These are phyloP conservation scores for Myotis davidii DNA, from an alignment of 2,113 vertebrate genomes.

Conservation along the genomic window DNA sequence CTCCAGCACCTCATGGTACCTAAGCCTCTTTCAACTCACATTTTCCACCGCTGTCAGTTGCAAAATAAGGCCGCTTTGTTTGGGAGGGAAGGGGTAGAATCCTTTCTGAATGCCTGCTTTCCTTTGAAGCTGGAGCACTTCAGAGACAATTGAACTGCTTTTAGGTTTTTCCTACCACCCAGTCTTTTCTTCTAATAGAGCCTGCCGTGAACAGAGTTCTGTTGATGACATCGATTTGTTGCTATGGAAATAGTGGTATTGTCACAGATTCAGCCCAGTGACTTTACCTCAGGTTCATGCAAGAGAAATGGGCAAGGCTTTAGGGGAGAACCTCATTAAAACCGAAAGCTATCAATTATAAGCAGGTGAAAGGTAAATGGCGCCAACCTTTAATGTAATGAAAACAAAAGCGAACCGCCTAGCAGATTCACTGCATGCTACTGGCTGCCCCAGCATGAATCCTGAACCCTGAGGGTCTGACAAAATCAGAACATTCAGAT, in stretches of 20 bases:
- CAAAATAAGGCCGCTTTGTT: constrained; percentile 76
- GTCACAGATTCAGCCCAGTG: constrained; percentile 82
- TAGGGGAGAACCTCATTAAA: constrained; percentile 77
- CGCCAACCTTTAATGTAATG: constrained; percentile 41
- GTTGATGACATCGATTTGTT: constrained; percentile 85
- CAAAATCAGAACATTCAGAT: not conserved
- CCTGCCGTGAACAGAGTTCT: constrained; percentile 77
- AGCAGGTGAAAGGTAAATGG: constrained; percentile 69
- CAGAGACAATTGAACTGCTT: constrained; percentile 80
- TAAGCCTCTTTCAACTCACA: constrained; percentile 55
- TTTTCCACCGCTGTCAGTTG: constrained; percentile 60
- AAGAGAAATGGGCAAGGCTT: constrained; percentile 75
- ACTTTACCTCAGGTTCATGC: constrained; percentile 80
- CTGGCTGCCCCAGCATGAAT: not conserved
- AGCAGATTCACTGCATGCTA: not conserved
- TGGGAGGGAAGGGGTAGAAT: constrained; percentile 68
- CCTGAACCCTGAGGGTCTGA: not conserved
- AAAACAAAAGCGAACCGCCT: constrained; percentile 48
- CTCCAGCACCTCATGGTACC: constrained; percentile 55
- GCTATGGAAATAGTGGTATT: constrained; percentile 83
- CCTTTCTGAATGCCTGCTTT: constrained; percentile 68
- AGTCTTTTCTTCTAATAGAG: constrained; percentile 84
- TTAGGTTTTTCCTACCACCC: constrained; percentile 80
- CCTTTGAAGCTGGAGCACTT: constrained; percentile 77
- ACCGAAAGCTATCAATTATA: constrained; percentile 71